Evolutionary conservation across 2,113 vertebrate genomes (phyloP), one percentile per base, ranked within the genome.

Genomic region (Verasper variegatus): DNA sequence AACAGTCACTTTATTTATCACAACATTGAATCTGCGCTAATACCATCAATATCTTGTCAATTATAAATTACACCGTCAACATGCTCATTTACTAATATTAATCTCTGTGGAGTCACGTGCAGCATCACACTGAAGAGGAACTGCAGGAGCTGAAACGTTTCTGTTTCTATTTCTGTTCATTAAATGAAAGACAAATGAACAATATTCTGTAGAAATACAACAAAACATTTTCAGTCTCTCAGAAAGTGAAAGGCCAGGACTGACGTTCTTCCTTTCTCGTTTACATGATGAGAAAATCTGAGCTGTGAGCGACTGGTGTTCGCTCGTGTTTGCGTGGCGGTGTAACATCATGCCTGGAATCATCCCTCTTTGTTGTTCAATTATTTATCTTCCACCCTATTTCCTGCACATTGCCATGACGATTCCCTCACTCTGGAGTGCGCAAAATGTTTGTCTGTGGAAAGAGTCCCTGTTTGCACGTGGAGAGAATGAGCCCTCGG

Each of bases 31-130:
- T 80, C 68, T 35, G 37, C 67, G 72, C 85, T 82, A 84, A 79
- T 79, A 80, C 61, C 58, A 72, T 78, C 83, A 84, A 86, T 78
- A 87, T 76, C 69, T 47, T 21, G 63, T 81, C 82, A 90, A 91
- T 89, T 70, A 88, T 90, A 75, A 79, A 92, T 85, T 26, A 68
- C n/a, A 40, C 61, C 68, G 85, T 31, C 31, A 31, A 31, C 31
- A 37, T 8, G 35, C 35, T 37, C 76, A 83, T 59, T 76, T 76
- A 58, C 68, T 75, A 81, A 87, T 86, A 60, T 85, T 59, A 65
- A 45, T 69, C 51, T 24, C 15, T 37, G 35, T 57, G 54, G 76
- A 69, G 69, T 83, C 59, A 68, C 27, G 23, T 52, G 31, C 58
- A 52, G 58, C 65, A 60, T 85, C 76, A 9, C 70, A 11, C 70